Percentiles rank a stretch among this genome's conserved stretches.
Conservation (phyloP, 2,797 vertebrate genomes). For the Spinus pinus region DNA sequence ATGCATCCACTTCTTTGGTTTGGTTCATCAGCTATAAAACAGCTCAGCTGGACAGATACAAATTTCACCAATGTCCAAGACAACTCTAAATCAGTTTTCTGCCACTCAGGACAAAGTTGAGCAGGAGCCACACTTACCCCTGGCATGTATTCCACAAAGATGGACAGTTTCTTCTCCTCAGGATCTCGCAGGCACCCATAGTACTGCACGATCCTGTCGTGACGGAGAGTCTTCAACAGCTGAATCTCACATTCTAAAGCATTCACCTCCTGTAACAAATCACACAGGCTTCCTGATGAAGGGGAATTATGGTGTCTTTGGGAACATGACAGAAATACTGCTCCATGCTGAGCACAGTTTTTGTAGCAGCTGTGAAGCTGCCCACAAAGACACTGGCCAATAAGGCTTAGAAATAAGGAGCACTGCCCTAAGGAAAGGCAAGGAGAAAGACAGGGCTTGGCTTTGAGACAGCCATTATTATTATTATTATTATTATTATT, state of each 20-base stretch:
- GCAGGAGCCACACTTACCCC: conserved; percentile 78
- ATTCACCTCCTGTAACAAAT: conserved; percentile 84
- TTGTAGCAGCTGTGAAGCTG: neutral
- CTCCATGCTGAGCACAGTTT: neutral
- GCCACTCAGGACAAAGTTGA: neutral
- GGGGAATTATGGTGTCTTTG: neutral
- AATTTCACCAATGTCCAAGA: neutral
- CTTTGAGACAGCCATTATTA: neutral
- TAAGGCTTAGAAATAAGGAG: neutral
- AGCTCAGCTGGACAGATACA: neutral
- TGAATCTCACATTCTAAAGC: conserved; percentile 95
- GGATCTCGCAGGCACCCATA: conserved; percentile 88
- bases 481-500: neutral
- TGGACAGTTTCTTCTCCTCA: conserved; percentile 87
- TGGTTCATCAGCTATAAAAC: neutral
- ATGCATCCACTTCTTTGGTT: neutral
- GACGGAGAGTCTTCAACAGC: conserved; percentile 90
- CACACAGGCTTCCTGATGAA: neutral
- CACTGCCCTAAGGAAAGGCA: neutral
- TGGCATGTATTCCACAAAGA: conserved; percentile 95
- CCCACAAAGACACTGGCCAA: rapidly evolving
- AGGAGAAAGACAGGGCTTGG: neutral
- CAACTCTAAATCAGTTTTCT: neutral
- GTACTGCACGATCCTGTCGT: conserved; percentile 92
- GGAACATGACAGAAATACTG: neutral